Percentiles rank a stretch among this genome's conserved stretches.
These are phyloP conservation scores for Acropora yongei DNA, from an alignment of 64 coral and sea anemone genomes.

Conservation along the genomic window DNA sequence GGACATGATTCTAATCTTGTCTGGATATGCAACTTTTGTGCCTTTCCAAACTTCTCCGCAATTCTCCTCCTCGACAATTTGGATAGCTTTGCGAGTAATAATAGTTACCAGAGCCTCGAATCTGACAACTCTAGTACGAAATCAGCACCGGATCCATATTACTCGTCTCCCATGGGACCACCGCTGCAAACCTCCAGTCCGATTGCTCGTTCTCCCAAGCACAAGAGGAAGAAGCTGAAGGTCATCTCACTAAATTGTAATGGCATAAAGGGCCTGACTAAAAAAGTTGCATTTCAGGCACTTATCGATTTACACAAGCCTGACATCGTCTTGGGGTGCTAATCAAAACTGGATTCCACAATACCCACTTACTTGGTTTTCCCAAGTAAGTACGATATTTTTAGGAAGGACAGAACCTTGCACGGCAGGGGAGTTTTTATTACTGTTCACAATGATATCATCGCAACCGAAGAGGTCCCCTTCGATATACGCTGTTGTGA, in stretches of 20 bases:
- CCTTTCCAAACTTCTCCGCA: constrained; percentile 51
- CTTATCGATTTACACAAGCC: not conserved
- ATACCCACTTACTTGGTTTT: constrained; percentile 2
- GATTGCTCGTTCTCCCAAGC: not conserved
- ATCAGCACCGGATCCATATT: not conserved
- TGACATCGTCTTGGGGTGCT: not conserved
- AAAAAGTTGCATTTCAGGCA: not conserved
- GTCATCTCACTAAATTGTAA: constrained; percentile 33
- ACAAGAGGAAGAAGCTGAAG: constrained; percentile 28
- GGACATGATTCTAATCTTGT: constrained; percentile 38
- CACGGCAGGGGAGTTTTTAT: constrained; percentile 4
- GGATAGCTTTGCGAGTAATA: constrained; percentile 38
- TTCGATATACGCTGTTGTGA: not conserved
- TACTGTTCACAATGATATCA: constrained; percentile 5
- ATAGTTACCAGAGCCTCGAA: constrained; percentile 1
- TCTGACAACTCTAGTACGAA: not conserved
- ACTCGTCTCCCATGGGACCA: not conserved
- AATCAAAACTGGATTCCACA: constrained; percentile 9
- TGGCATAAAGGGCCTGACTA: not conserved
- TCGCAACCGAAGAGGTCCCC: not conserved
- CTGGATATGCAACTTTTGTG: constrained; percentile 41
- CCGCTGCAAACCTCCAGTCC: constrained; percentile 6
- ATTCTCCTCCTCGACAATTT: constrained; percentile 57
- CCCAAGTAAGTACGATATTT: not conserved
- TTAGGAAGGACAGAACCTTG: constrained; percentile 3